Base-by-base conservation (phyloP, 2,888 invertebrate genomes). In the Myathropa florea region DNA sequence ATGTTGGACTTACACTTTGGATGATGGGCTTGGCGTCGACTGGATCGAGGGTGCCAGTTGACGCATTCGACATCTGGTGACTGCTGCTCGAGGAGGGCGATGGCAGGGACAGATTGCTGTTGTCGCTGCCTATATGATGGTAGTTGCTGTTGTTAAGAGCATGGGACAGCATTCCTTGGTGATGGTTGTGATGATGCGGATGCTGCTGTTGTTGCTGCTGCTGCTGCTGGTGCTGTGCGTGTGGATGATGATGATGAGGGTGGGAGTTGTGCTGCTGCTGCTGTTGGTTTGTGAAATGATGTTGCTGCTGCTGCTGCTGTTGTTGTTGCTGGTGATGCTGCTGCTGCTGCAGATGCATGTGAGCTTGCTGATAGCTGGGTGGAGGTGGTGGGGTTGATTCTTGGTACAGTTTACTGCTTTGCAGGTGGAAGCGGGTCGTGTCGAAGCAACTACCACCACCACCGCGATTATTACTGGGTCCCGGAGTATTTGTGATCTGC, bases 1-100 rank as follows among this genome's bases (percentile, higher is more conserved):
- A 75, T 77, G 84, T 89, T 93, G 94, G 90, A 96, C 96, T 97
- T 96, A 97, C 97, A 96, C 97, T 96, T 94, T 96, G 96, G 84
- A 93, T 94, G 90, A 94, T 94, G 92, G 94, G 93, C 92, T 94
- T 95, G 92, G 94, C 94, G 91, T 94, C 94, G 93, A 93, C 94
- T 92, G 94, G 95, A 93, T 93, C 95, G 46, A 90, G 70, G 18
- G 91, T 89, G 9, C 90, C 89, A 81, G 90, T 91, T 60, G 91
- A 91, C 36, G 90, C 89, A 82, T 78, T 86, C 86, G 76, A 88
- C 86, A 76, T 91, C 94, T 93, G 94, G 95, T 95, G 91, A 94
- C 88, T 84, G 67, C 81, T 88, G 39, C 88, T 88, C 89, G 90
- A 91, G 77, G 90, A 96, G 0, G 97, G 97, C 60, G 97, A 97